Base-by-base conservation (phyloP, 1,140 invertebrate genomes). In the Akabosia matsudoensis region DNA sequence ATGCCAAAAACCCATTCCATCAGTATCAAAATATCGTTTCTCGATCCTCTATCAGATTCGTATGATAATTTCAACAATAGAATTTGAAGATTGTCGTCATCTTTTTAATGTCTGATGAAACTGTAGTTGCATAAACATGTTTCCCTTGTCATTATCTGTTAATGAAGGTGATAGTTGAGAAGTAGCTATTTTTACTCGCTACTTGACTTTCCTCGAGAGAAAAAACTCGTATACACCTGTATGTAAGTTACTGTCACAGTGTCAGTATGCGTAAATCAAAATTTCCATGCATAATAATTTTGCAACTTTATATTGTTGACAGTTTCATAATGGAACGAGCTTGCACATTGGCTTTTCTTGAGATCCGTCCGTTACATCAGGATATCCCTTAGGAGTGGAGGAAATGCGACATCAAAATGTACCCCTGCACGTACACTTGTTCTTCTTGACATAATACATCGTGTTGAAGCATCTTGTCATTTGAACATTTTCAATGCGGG, bases 1-100 rank as follows among this genome's bases (percentile, higher is more conserved):
- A 67, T 67, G 61, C 61, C 61, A 67, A 67, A 31, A 10, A 67
- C 31, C 61, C n/a, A 67, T 67, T 67, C 61, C 61, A 30, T 67
- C 61, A 30, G 7, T 7, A 31, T 28, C 7, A 31, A 10, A 67
- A 30, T 16, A 16, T 30, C 37, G 18, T 67, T 67, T 67, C 61
- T 67, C 31, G 1, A 31, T 28, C 31, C 22, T 2, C 4, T 10
- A 1, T 30, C 28, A 2, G 37, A 45, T 45, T 45, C 18, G 37
- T 18, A 45, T 45, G 37, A 45, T 45, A 45, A 45, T 18, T 10
- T 45, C 37, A 45, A 45, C 37, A 45, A 10, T 18, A 45, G 7
- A 45, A 7, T 10, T 45, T 45, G 7, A n/a, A n/a, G n/a, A n/a
- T 45, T 45, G 18, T 7, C 37, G 7, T 45, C 18, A 45, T 7